phyloP scores from a whole-genome alignment of 92 coral and sea anemone species.

The Hydrozoanthus gracilis region DNA sequence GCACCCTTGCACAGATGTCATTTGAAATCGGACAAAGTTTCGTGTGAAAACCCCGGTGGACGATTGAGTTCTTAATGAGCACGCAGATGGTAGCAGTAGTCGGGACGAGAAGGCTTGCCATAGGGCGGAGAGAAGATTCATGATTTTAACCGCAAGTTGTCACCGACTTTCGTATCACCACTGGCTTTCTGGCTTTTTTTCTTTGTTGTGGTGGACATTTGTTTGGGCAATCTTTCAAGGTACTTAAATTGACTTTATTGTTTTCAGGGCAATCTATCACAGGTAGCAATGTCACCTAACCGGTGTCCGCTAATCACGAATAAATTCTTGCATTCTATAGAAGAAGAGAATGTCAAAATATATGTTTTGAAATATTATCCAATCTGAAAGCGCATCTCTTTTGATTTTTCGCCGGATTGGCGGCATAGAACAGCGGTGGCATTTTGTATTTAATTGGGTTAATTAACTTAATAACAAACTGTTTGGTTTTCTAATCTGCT shows the following conservation, averaged over 20 bases:
- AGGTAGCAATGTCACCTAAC: slow-evolving; percentile 27
- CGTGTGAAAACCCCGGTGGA: neutral
- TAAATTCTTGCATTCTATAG: neutral
- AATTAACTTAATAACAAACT: slow-evolving; percentile 13
- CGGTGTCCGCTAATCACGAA: slow-evolving; percentile 11
- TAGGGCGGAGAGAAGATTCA: slow-evolving; percentile 38
- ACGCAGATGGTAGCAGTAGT: slow-evolving; percentile 34
- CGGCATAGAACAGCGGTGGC: neutral
- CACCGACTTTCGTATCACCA: slow-evolving; percentile 4
- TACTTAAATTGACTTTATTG: slow-evolving; percentile 28
- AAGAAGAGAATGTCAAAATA: neutral
- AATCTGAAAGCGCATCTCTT: neutral
- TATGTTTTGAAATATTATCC: neutral
- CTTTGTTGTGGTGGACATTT: slow-evolving; percentile 24
- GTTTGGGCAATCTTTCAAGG: slow-evolving; percentile 39
- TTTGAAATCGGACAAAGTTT: neutral
- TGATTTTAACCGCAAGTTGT: slow-evolving; percentile 38
- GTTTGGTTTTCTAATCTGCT: neutral
- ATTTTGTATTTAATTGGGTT: slow-evolving; percentile 28
- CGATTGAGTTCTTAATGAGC: neutral
- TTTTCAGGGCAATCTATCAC: slow-evolving; percentile 10
- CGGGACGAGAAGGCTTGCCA: slow-evolving; percentile 26
- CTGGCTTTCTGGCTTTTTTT: neutral
- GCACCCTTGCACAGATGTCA: neutral
- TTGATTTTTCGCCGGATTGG: neutral